Evolutionary conservation across 2,797 vertebrate genomes (phyloP), one percentile per base, ranked within the genome.

Genomic region (Scomberomorus guttatus): DNA sequence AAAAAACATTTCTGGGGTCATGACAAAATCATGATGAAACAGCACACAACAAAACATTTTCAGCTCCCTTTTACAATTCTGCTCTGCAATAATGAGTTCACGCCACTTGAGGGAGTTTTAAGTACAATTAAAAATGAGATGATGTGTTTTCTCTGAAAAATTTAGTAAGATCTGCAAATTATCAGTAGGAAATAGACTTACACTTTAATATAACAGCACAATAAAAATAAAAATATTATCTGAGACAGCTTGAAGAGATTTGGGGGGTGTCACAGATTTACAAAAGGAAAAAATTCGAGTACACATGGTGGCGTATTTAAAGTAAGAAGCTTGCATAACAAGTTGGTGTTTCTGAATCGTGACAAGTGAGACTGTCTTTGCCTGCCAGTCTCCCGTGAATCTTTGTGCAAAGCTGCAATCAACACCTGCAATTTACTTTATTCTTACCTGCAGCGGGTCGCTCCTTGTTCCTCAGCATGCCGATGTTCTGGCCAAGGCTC

Each of bases 401-500:
- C 37, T 24, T 66, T 48, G 17, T 20, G 18, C 2, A 64, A 56
- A n/a, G n/a, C 0, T 39, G 34, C 13, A 48, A 24, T 24, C 56
- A 9, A 34, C 9, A 50, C 51, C n/a, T 22, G 12, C 20, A 12
- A 2, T 13, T n/a, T 20, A 1, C 11, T 42, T 58, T 32, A 5
- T 18, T 70, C 68, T 84, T 50, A 98, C 98, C 97, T 92, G 98
- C 97, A 0, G 97, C 91, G 3, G 91, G 77, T 17, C 95, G 95
- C 66, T 97, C 97, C 85, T 97, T 98, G 89, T 97, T 98, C 95
- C 97, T 97, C 95, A 97, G 96, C 98, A 99, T 99, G 79, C 98
- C 98, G 74, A 99, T 94, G 90, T 99, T 99, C 95, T 99, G 98
- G 20, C 98, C 98, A 66, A 99, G 95, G 0, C 96, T 99, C 96